Conservation (phyloP, 2,113 vertebrate genomes). For the Scophthalmus maximus region DNA sequence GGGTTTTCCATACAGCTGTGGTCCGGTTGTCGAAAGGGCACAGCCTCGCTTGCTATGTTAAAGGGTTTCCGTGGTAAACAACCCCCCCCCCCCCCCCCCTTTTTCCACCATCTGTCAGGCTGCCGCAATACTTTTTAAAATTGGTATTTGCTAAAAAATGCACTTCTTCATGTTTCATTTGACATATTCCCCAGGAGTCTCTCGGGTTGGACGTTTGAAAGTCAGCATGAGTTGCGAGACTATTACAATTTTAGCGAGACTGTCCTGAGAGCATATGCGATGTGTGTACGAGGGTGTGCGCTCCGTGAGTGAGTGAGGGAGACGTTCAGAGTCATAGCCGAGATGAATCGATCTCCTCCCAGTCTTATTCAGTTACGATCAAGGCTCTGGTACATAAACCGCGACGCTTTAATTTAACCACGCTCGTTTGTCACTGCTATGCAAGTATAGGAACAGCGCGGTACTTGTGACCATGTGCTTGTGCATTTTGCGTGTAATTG, state of each 20-base stretch:
- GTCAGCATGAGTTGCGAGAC: constrained; percentile 38
- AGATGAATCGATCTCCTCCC: constrained; percentile 33
- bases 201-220: constrained; percentile 31
- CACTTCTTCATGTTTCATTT: constrained; percentile 38
- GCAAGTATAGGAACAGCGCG: too few species aligned
- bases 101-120: constrained; percentile 6
- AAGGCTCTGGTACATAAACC: constrained; percentile 32
- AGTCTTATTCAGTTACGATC: constrained; percentile 46
- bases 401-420: constrained; percentile 56
- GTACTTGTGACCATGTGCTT: neutral
- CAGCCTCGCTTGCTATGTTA: neutral
- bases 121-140: constrained; percentile 31
- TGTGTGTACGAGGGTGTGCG: neutral
- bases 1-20: constrained; percentile 21
- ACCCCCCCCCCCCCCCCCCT: too few species aligned
- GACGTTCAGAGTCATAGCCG: neutral
- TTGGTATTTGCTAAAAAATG: constrained; percentile 38
- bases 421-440: constrained; percentile 48
- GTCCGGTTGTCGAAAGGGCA: neutral
- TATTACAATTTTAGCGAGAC: constrained; percentile 39
- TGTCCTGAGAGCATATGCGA: neutral
- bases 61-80: neutral
- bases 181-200: constrained; percentile 30
- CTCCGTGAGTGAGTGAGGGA: neutral
- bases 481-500: neutral